These are phyloP conservation scores for Pherbina coryleti DNA, from an alignment of 2,888 invertebrate genomes.

Conservation along the genomic window DNA sequence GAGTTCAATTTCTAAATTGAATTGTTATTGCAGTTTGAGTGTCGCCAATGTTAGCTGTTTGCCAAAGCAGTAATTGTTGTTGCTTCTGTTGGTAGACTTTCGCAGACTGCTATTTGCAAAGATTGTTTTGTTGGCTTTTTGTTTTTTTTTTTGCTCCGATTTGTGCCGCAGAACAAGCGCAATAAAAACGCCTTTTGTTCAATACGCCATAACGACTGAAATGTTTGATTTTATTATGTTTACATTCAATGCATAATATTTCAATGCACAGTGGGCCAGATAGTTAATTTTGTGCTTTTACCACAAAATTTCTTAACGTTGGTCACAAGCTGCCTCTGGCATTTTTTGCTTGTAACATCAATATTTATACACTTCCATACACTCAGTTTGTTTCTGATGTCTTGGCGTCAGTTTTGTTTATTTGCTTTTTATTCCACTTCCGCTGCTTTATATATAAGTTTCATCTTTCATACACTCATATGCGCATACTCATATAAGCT, in stretches of 20 bases:
- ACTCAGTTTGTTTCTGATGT: neutral
- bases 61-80: neutral
- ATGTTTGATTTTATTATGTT: neutral
- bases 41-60: neutral
- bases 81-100: neutral
- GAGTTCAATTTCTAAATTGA: constrained; percentile 10
- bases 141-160: neutral
- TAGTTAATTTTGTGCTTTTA: too few species aligned
- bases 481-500: neutral
- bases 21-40: constrained; percentile 19
- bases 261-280: neutral
- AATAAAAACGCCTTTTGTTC: constrained; percentile 10
- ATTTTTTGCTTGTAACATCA: neutral
- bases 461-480: neutral
- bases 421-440: neutral
- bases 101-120: too few species aligned
- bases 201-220: neutral
- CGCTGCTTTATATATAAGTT: neutral
- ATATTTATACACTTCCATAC: neutral
- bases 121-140: neutral
- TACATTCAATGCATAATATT: constrained; percentile 4
- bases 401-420: neutral
- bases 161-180: neutral
- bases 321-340: too few species aligned
- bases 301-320: too few species aligned